Evolutionary conservation across 1,140 invertebrate species (phyloP).

Genomic region (Drosophila watanabei): DNA sequence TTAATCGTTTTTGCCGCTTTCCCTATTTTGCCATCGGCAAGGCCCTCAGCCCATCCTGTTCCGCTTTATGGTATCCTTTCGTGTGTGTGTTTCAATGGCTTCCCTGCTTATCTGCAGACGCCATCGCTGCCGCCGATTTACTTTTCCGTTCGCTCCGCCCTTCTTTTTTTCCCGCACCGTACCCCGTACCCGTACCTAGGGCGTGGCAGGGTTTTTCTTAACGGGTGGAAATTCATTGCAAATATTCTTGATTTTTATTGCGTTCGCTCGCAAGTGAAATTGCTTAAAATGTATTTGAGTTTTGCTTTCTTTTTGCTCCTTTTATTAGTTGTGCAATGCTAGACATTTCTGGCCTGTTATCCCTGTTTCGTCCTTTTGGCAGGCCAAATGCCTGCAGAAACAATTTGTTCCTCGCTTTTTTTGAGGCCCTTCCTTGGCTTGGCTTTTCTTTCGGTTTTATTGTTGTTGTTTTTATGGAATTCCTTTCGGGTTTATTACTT

Average conservation of each 20-base stretch:
- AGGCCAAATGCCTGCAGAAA: slow-evolving; percentile 69
- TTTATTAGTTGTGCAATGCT: slow-evolving; percentile 61
- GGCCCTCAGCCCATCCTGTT: slow-evolving; percentile 24
- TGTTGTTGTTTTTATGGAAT: slow-evolving; percentile 62
- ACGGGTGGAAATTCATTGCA: slow-evolving; percentile 67
- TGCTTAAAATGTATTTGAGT: slow-evolving; percentile 83
- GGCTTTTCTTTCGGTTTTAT: slow-evolving; percentile 27
- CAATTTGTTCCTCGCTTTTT: slow-evolving; percentile 72
- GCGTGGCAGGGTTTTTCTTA: slow-evolving; percentile 45
- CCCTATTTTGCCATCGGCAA: background rate
- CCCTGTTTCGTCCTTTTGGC: slow-evolving; percentile 48
- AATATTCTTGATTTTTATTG: slow-evolving; percentile 85
- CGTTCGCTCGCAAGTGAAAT: slow-evolving; percentile 82
- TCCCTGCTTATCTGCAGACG: slow-evolving; percentile 74
- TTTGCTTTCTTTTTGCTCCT: slow-evolving; percentile 35
- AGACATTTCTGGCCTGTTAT: slow-evolving; percentile 62
- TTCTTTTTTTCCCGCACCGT: background rate
- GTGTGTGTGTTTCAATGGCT: slow-evolving; percentile 73
- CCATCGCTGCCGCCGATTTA: slow-evolving; percentile 77
- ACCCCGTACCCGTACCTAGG: too few relatives aligned
- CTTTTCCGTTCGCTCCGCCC: slow-evolving; percentile 61
- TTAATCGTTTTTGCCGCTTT: slow-evolving; percentile 51
- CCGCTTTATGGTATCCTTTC: slow-evolving; percentile 48
- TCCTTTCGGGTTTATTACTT: slow-evolving; percentile 79
- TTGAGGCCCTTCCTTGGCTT: slow-evolving; percentile 25